Evolutionary conservation across 1,140 invertebrate species (phyloP).

Genomic region (Stegodyphus dumicola): DNA sequence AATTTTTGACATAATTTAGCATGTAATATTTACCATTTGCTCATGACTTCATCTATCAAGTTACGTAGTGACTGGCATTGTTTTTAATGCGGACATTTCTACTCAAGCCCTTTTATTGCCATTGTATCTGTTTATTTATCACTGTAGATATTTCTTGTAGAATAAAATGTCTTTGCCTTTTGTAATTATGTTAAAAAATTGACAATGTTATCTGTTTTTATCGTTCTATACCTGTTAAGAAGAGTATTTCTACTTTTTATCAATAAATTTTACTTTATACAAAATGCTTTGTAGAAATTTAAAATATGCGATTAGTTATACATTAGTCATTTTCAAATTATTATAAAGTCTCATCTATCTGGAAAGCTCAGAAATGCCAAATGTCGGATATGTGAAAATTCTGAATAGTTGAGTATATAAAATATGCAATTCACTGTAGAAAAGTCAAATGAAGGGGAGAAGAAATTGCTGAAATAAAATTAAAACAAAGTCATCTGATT

Average conservation of each 20-base stretch:
- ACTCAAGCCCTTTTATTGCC: constrained; percentile 25
- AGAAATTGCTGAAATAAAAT: no score
- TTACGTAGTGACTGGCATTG: constrained; percentile 27
- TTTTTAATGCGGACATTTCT: constrained; percentile 28
- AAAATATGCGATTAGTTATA: no score
- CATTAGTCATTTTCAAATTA: no score
- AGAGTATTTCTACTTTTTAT: not conserved
- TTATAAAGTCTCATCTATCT: no score
- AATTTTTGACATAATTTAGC: not conserved
- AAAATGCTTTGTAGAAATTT: no score
- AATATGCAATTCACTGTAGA: no score
- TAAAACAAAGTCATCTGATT: no score
- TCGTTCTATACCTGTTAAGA: not conserved
- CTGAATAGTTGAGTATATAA: no score
- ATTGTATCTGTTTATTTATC: constrained; percentile 35
- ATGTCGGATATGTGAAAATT: no score
- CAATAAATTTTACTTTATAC: constrained; percentile 25
- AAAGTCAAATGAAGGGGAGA: no score
- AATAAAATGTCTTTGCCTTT: not conserved
- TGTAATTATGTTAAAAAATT: not conserved
- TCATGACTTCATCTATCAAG: constrained; percentile 31
- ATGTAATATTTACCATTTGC: constrained; percentile 9
- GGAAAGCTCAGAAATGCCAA: no score
- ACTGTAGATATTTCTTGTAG: constrained; percentile 39
- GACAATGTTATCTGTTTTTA: not conserved